Evolutionary conservation across 2,113 vertebrate species (phyloP), one percentile per base, ranked within the genome.

Genomic region (Cephalopholis sonnerati): DNA sequence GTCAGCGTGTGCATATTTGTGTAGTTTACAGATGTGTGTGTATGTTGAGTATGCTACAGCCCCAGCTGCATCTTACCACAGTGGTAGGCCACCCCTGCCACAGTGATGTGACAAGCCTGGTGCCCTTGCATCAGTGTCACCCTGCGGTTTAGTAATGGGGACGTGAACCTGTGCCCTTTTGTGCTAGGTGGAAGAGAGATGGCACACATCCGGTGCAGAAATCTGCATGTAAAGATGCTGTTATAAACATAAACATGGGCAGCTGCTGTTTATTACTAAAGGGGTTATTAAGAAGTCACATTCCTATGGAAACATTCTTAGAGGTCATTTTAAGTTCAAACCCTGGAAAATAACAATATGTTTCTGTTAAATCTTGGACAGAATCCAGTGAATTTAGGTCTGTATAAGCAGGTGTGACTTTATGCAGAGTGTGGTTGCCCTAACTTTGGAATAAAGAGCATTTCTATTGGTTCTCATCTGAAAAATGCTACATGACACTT

Each of bases 11-110:
- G 39, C 39, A 39, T 58, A 17, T 67, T 24, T 54, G 4, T 67
- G 70, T 61, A n/a, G n/a, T n/a, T n/a, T n/a, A n/a, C n/a, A n/a
- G n/a, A 13, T 53, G 3, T 46, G 8, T 57, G n/a, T 71, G n/a
- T 83, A n/a, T 76, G 29, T 62, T 16, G 18, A n/a, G 17, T 68
- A 61, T 39, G 20, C 75, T 64, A 46, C 25, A 81, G 48, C 72
- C 57, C 53, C 81, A 87, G 78, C 78, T 89, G 84, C 78, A 82
- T 87, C 18, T 78, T 41, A 84, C 84, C 88, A 89, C 88, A 89
- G 46, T 74, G 83, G 85, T 83, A 57, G 79, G 80, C 88, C 85
- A 85, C 82, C 77, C 88, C 88, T 85, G 53, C 79, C 76, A 55
- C 79, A 81, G n/a, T 17, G 62, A 63, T 77, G 41, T 36, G n/a